These are phyloP conservation scores for Phalacrocorax pelagicus DNA, from an alignment of 2,113 vertebrate genomes.

Conservation along the genomic window DNA sequence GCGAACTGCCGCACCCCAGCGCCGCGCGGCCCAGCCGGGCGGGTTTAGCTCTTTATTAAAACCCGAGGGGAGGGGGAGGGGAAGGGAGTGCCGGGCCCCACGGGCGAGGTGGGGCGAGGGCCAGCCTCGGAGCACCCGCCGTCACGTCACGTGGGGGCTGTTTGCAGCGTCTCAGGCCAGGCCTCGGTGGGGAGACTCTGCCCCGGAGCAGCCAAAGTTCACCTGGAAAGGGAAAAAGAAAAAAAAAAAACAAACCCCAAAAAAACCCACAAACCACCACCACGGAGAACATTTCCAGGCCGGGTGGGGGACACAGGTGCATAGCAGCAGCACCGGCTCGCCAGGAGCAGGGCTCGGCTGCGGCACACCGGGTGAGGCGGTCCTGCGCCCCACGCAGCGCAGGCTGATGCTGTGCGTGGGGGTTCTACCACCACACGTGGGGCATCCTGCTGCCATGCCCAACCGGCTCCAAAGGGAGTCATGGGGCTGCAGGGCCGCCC, in stretches of 20 bases:
- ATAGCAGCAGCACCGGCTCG: not conserved
- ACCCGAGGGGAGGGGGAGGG: too few relatives aligned
- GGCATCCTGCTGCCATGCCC: not conserved
- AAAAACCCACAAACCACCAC: not conserved
- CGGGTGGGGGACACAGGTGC: not conserved
- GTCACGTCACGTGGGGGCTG: slow-evolving; percentile 19
- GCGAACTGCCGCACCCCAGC: too few relatives aligned
- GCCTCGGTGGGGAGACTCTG: slow-evolving; percentile 1
- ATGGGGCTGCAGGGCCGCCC: not conserved
- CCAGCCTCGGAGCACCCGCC: not conserved
- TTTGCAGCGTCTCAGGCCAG: not conserved
- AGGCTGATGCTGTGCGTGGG: not conserved
- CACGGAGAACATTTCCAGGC: not conserved
- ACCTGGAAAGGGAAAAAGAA: not conserved
- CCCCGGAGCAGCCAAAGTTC: slow-evolving; percentile 53
- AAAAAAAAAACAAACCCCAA: not conserved
- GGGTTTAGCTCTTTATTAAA: too few relatives aligned
- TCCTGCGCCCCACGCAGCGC: not conserved
- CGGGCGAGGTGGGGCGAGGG: not conserved
- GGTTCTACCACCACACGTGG: not conserved
- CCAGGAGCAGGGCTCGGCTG: not conserved
- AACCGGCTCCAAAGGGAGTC: not conserved
- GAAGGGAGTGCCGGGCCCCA: not conserved
- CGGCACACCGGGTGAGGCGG: not conserved
- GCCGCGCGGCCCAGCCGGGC: too few relatives aligned